Evolutionary conservation across 2,797 vertebrate genomes (phyloP).

Genomic region (Pipistrellus pipistrellus): DNA sequence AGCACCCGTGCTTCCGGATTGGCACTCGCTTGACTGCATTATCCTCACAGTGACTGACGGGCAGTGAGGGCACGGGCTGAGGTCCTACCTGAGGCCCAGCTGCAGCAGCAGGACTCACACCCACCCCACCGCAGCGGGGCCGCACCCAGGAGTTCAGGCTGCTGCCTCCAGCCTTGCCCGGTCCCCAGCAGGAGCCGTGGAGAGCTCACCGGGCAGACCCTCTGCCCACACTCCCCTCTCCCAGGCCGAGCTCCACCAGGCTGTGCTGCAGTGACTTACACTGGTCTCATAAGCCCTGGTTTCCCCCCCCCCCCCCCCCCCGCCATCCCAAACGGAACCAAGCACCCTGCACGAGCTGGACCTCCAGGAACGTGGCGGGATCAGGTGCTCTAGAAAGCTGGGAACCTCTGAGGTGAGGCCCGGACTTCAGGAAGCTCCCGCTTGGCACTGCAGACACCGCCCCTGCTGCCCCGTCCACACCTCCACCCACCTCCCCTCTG

Average conservation of each 20-base stretch:
- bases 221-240: not conserved
- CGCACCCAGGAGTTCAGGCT: not conserved
- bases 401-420: not conserved
- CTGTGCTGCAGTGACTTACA: not conserved
- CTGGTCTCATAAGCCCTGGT: not conserved
- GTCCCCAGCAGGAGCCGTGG: not conserved
- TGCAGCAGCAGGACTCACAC: not conserved
- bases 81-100: not conserved
- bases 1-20: not conserved
- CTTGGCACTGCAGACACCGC: accelerated
- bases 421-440: not conserved
- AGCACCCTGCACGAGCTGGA: not conserved
- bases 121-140: not conserved
- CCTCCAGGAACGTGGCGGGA: not conserved
- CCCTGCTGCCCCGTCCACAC: not conserved
- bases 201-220: not conserved
- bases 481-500: not conserved
- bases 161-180: not conserved
- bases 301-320: not conserved
- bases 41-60: not conserved
- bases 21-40: not conserved
- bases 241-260: not conserved
- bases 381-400: not conserved
- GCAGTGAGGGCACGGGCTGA: not conserved
- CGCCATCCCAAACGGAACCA: not conserved